Conservation (phyloP, 1,140 invertebrate genomes). For the Zaprionus ornatus region DNA sequence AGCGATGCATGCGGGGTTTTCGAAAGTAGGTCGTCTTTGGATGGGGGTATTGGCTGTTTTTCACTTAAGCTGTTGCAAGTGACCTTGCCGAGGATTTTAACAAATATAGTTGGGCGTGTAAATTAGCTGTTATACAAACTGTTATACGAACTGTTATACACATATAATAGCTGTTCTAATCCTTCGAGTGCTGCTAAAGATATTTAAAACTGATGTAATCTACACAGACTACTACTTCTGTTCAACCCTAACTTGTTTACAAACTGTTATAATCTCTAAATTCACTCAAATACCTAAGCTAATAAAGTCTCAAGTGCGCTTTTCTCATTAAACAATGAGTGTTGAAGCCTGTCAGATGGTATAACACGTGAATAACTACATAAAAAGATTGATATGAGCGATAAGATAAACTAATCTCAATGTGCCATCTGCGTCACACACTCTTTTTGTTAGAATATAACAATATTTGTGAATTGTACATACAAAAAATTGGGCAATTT, state of each 20-base stretch:
- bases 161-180: neutral
- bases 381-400: slow-evolving; percentile 3
- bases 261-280: slow-evolving; percentile 12
- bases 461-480: neutral
- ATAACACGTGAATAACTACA: neutral
- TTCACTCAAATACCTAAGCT: neutral
- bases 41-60: slow-evolving; percentile 4
- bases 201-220: neutral
- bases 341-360: neutral
- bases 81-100: slow-evolving; percentile 16
- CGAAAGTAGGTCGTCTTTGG: slow-evolving; percentile 37
- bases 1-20: slow-evolving; percentile 22
- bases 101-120: neutral
- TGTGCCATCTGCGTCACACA: neutral
- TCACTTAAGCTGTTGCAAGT: slow-evolving; percentile 4
- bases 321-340: neutral
- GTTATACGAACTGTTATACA: slow-evolving; percentile 10
- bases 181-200: neutral
- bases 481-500: neutral
- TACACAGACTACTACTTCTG: neutral
- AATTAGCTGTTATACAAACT: neutral
- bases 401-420: slow-evolving; percentile 2
- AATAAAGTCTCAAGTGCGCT: neutral
- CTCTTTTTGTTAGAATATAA: neutral
- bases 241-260: neutral